phyloP scores from a whole-genome alignment of 2,888 invertebrate species.

The Calameuta pallipes region DNA sequence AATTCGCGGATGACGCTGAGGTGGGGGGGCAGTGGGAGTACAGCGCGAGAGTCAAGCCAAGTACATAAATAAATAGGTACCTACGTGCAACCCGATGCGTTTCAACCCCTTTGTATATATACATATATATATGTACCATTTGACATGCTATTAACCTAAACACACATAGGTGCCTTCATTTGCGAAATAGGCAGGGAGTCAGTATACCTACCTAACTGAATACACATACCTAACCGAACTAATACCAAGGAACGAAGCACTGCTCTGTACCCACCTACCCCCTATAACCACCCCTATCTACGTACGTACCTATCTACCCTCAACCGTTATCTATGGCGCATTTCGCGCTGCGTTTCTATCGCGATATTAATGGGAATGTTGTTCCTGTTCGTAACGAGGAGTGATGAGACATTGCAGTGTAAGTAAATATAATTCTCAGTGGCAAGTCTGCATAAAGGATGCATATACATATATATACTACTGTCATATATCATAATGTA shows the following conservation, averaged over 20 bases:
- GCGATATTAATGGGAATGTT: constrained; percentile 38
- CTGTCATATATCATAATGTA: neutral
- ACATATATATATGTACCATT: neutral
- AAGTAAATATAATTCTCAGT: constrained; percentile 31
- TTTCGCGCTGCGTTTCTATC: constrained; percentile 24
- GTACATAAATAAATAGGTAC: neutral
- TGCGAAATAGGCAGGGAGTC: constrained; percentile 5
- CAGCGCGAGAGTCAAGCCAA: neutral
- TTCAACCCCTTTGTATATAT: neutral
- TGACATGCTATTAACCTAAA: constrained; percentile 16
- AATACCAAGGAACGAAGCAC: neutral
- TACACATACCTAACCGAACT: neutral
- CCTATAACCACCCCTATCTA: neutral
- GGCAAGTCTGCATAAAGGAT: neutral
- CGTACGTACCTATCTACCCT: neutral
- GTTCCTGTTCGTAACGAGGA: constrained; percentile 33
- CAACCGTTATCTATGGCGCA: constrained; percentile 12
- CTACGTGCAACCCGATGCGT: neutral
- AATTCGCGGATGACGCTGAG: neutral
- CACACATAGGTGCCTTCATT: constrained; percentile 17
- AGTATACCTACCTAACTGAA: neutral
- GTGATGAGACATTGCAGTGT: constrained; percentile 21
- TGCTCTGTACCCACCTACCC: neutral
- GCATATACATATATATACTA: neutral
- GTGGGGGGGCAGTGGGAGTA: too few relatives aligned